Conservation (phyloP, 2,113 vertebrate genomes). For the Acrocephalus arundinaceus region DNA sequence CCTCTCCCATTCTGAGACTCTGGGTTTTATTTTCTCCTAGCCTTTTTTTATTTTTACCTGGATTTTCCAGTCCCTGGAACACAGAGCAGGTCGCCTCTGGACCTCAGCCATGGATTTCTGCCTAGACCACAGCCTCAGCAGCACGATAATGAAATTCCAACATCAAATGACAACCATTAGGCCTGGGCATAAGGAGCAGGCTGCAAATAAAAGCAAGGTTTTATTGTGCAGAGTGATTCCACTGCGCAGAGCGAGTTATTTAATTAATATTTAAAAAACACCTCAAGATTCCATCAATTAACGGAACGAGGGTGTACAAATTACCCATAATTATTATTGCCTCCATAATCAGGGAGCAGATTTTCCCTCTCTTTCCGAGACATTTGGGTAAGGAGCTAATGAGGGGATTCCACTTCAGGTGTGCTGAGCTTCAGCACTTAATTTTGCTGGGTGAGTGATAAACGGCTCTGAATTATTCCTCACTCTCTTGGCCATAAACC, state of each 20-base stretch:
- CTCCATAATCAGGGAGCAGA: constrained; percentile 16
- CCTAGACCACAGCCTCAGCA: neutral
- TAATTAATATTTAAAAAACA: constrained; percentile 43
- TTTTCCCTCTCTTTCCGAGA: neutral
- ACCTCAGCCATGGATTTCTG: neutral
- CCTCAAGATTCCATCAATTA: constrained; percentile 37
- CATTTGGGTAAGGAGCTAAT: neutral
- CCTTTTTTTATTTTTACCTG: neutral
- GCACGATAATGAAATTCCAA: neutral
- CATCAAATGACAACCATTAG: neutral
- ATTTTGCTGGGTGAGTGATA: constrained; percentile 24
- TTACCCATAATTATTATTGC: constrained; percentile 48
- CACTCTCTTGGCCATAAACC: neutral
- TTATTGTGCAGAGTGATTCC: neutral
- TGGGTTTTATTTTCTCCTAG: neutral
- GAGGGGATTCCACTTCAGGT: constrained; percentile 15
- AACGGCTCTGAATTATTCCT: constrained; percentile 17
- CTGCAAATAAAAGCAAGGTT: neutral
- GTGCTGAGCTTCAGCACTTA: constrained; percentile 5
- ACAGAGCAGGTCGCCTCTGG: neutral
- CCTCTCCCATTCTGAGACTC: neutral
- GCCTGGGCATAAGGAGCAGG: neutral
- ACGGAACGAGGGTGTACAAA: constrained; percentile 17
- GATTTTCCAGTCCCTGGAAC: neutral
- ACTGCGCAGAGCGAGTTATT: neutral